Evolutionary conservation across 2,797 vertebrate species (phyloP).

Genomic region (Enteromius anoplus): DNA sequence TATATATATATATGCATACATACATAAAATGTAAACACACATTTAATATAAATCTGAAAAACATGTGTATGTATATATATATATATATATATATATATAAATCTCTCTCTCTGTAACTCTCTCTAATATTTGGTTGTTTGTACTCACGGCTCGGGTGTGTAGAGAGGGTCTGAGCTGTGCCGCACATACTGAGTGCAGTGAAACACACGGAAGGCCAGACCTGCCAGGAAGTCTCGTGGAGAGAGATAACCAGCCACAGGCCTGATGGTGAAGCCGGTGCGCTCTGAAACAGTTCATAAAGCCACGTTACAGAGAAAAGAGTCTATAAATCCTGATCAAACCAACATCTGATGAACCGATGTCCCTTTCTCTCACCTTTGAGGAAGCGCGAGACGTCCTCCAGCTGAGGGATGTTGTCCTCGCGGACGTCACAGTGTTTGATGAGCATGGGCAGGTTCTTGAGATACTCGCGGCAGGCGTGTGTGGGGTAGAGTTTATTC

Average conservation of each 20-base stretch:
- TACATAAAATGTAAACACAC: too few relatives aligned
- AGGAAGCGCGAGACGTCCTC: slow-evolving; percentile 96
- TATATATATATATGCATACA: too few relatives aligned
- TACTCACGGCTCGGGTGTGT: slow-evolving; percentile 96
- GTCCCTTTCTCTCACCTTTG: slow-evolving; percentile 78
- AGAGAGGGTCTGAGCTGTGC: slow-evolving; percentile 95
- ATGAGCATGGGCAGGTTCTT: slow-evolving; percentile 94
- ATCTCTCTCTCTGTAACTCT: too few relatives aligned
- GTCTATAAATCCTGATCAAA: neutral
- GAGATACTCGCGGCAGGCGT: slow-evolving; percentile 94
- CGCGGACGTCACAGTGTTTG: slow-evolving; percentile 91
- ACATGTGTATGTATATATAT: too few relatives aligned
- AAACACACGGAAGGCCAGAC: slow-evolving; percentile 96
- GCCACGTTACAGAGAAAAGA: neutral
- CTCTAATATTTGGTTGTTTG: neutral
- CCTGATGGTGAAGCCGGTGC: slow-evolving; percentile 93
- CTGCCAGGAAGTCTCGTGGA: slow-evolving; percentile 95
- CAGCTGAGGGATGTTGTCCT: slow-evolving; percentile 97
- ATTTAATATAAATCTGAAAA: too few relatives aligned
- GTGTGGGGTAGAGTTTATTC: slow-evolving; percentile 92
- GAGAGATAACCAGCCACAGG: slow-evolving; percentile 96
- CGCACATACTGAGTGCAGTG: slow-evolving; percentile 98
- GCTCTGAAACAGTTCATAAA: slow-evolving; percentile 76
- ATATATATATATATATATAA: too few relatives aligned
- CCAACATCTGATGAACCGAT: neutral